Percentiles rank a stretch among this genome's conserved stretches.
Conservation (phyloP, 2,113 vertebrate genomes). For the Muntiacus muntjak region DNA sequence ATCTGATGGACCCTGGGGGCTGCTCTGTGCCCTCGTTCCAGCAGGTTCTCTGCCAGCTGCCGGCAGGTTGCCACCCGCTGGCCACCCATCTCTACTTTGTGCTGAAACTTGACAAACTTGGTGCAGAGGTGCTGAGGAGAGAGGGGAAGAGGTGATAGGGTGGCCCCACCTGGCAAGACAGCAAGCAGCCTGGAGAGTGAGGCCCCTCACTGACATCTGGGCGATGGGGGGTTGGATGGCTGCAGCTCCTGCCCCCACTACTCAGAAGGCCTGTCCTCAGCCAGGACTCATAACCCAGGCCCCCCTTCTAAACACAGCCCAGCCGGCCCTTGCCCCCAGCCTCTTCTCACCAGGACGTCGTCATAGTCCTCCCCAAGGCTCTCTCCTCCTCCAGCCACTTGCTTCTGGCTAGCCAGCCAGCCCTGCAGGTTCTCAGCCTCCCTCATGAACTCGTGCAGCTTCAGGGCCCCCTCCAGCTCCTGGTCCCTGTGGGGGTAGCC, state of each 20-base stretch:
- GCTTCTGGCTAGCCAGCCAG: constrained; percentile 86
- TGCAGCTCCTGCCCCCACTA: accelerated
- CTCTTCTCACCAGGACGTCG: constrained; percentile 82
- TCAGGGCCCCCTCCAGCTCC: constrained; percentile 83
- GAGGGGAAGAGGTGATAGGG: neutral
- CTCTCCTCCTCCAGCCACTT: constrained; percentile 73
- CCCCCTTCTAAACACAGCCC: neutral
- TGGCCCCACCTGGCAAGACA: neutral
- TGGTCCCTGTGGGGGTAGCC: constrained; percentile 58
- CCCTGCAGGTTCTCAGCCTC: constrained; percentile 85
- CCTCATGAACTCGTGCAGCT: constrained; percentile 84
- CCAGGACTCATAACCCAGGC: accelerated
- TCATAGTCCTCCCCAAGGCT: constrained; percentile 85
- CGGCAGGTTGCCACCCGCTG: constrained; percentile 80
- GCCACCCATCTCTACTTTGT: constrained; percentile 82
- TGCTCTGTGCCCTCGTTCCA: constrained; percentile 78
- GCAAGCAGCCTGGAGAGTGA: neutral
- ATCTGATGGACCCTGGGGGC: constrained; percentile 75
- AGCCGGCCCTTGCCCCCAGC: accelerated
- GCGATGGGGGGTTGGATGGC: neutral
- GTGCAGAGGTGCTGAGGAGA: constrained; percentile 81
- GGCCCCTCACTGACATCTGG: neutral
- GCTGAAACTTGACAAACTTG: constrained; percentile 84
- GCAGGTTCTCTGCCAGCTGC: constrained; percentile 79
- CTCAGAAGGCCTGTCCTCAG: neutral